These are phyloP conservation scores for Chloroceryle amazona DNA, from an alignment of 2,797 vertebrate genomes.

Conservation along the genomic window DNA sequence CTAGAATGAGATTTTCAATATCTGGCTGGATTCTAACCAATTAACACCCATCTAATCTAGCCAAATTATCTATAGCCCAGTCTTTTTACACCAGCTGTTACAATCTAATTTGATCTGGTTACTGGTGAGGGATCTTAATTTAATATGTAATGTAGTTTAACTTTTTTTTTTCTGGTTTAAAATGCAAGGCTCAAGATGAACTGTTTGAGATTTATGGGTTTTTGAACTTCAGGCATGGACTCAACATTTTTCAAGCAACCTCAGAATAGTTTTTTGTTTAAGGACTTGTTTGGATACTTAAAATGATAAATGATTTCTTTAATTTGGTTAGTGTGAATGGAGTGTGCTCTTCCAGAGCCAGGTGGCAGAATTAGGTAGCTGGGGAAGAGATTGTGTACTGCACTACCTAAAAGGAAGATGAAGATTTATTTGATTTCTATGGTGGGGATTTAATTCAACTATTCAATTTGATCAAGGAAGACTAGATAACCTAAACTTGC, in stretches of 20 bases:
- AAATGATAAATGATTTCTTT: neutral
- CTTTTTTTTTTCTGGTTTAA: neutral
- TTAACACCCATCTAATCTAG: neutral
- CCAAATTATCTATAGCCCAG: neutral
- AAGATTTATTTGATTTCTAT: neutral
- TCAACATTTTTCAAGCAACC: neutral
- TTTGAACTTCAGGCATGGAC: rapidly evolving
- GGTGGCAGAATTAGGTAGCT: neutral
- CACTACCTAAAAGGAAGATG: neutral
- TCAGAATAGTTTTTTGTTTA: neutral
- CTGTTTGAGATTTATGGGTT: neutral
- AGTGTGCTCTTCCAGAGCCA: neutral
- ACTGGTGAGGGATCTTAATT: neutral
- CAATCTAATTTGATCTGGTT: neutral
- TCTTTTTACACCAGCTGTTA: neutral
- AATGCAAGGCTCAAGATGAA: neutral
- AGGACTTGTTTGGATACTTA: neutral
- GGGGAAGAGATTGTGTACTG: neutral
- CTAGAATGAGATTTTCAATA: neutral
- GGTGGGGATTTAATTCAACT: neutral
- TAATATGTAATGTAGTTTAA: neutral
- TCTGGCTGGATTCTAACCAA: neutral
- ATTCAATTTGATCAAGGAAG: neutral
- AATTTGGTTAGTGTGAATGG: neutral
- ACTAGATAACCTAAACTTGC: neutral